These are phyloP conservation scores for Cyclargus thomasi DNA, from an alignment of 1,140 invertebrate species.

Conservation along the genomic window DNA sequence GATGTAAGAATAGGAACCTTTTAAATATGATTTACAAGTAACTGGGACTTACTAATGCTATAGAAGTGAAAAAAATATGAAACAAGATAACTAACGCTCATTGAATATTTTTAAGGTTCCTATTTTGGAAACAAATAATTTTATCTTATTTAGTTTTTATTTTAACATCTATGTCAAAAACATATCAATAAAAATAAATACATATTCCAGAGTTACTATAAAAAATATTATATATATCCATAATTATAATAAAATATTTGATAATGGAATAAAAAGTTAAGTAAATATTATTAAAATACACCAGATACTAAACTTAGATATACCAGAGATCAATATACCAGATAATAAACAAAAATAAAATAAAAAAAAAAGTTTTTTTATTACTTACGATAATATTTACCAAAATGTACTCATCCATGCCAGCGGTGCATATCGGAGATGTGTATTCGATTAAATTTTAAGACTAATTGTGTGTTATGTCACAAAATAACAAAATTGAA, in stretches of 20 bases:
- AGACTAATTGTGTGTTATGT: constrained; percentile 11
- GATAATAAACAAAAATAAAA: constrained; percentile 1
- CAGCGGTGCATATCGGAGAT: constrained; percentile 71
- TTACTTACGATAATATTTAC: constrained; percentile 51
- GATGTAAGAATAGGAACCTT: neutral
- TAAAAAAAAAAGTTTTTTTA: constrained; percentile 16
- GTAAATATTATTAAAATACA: too few species aligned
- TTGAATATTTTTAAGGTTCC: neutral
- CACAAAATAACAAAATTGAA: too few species aligned
- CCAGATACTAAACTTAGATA: too few species aligned
- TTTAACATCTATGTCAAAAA: neutral
- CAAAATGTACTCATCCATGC: constrained; percentile 62
- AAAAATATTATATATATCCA: neutral
- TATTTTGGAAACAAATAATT: constrained; percentile 6
- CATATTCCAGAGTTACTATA: too few species aligned
- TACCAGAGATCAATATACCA: too few species aligned
- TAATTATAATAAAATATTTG: neutral
- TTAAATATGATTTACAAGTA: neutral
- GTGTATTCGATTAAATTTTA: constrained; percentile 43
- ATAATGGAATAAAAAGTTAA: too few species aligned
- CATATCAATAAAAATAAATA: too few species aligned
- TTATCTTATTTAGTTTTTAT: constrained; percentile 10
- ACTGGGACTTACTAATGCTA: neutral
- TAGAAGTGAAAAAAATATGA: neutral
- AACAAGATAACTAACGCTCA: neutral